phyloP scores from a whole-genome alignment of 2,797 vertebrate genomes.

The Aplochiton taeniatus region DNA sequence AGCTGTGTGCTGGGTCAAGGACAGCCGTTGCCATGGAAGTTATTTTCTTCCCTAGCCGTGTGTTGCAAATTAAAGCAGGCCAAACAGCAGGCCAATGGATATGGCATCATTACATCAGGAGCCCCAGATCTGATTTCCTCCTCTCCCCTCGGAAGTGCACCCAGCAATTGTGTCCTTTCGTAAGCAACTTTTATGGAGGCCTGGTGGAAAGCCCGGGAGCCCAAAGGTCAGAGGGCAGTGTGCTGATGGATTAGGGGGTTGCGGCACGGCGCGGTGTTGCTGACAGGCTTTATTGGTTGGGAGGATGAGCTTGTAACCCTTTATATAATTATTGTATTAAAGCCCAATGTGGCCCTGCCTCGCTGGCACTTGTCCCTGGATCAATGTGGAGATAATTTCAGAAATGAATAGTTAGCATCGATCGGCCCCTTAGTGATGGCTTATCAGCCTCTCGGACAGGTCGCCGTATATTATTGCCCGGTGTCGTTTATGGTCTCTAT shows the following conservation, averaged over 20 bases:
- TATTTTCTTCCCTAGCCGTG: conserved; percentile 27
- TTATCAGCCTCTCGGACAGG: conserved; percentile 90
- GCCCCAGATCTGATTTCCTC: conserved; percentile 71
- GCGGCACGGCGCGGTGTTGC: conserved; percentile 83
- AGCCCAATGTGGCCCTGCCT: conserved; percentile 85
- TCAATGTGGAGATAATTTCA: conserved; percentile 99
- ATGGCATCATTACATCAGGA: conserved; percentile 58
- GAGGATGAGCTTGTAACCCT: conserved; percentile 99
- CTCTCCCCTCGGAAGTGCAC: conserved; percentile 59
- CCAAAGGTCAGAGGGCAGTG: conserved; percentile 90
- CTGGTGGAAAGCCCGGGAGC: conserved; percentile 83
- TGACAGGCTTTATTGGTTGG: conserved; percentile 98
- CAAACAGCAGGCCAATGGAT: conserved; percentile 45
- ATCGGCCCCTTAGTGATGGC: conserved; percentile 88
- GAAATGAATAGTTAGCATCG: conserved; percentile 99
- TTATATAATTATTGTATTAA: conserved; percentile 99
- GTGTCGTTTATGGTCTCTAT: conserved; percentile 97
- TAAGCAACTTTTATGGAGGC: conserved; percentile 85
- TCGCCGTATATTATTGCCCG: conserved; percentile 92
- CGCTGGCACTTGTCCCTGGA: conserved; percentile 90
- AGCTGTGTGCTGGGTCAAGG: conserved; percentile 14
- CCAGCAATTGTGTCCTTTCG: conserved; percentile 72
- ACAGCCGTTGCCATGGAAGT: conserved; percentile 15
- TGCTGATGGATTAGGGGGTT: conserved; percentile 99
- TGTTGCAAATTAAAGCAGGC: conserved; percentile 28